Evolutionary conservation across 2,797 vertebrate genomes (phyloP), one percentile per base, ranked within the genome.

Genomic region (Simalia tracyae): DNA sequence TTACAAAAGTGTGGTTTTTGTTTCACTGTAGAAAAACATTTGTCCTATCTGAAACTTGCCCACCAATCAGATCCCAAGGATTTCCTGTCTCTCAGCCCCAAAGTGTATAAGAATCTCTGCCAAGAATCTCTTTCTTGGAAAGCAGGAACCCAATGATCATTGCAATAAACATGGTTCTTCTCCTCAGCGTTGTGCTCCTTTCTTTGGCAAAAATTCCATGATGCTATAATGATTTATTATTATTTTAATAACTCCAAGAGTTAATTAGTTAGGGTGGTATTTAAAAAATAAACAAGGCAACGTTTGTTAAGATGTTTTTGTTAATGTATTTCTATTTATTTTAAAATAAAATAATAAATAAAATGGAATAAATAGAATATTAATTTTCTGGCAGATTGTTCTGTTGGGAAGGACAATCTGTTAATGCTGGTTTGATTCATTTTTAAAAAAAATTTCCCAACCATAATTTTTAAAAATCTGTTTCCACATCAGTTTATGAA

Each of bases 271-370:
- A 72, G n/a, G n/a, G 31, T 31, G 66, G 31, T 31, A 72, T 72
- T 72, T 17, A 17, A 72, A 72, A 68, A 72, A 72, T 36, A 72
- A 68, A 31, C 66, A 72, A n/a, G n/a, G n/a, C 31, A 36, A 72
- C 5, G 31, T 72, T 72, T 36, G 66, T 72, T 17, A 6, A 17
- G 5, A 72, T 31, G 12, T 72, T 36, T 68, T 0, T 1, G 87
- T 56, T 14, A 93, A 89, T 12, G 31, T 3, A 89, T 93, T 95
- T 91, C 15, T 63, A 92, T 88, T 10, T 31, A 28, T 46, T 72
- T 72, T 91, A 94, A 46, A 90, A 11, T 0, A 26, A 2, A 2
- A 7, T 72, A 61, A 94, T 89, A 42, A 63, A 56, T 91, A 94
- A 46, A 90, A 11, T 0, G 24, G 2, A 2, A 7, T 66, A 61